Evolutionary conservation across 2,888 invertebrate species (phyloP).

Genomic region (Ephialtes manifestator): DNA sequence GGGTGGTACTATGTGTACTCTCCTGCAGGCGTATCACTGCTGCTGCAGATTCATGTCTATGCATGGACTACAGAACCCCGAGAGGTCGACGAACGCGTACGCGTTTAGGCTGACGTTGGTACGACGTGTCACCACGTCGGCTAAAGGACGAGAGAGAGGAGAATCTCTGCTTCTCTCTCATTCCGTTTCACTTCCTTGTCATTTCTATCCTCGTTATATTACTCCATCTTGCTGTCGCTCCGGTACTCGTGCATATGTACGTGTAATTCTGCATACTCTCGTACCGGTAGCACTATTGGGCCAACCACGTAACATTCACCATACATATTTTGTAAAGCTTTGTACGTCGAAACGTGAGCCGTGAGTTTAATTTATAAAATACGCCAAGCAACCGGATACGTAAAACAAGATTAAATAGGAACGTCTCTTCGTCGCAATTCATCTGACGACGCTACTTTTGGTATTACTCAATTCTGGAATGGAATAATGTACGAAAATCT

Average conservation of each 20-base stretch:
- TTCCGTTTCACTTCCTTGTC: slow-evolving; percentile 18
- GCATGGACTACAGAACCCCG: slow-evolving; percentile 28
- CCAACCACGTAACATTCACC: neutral
- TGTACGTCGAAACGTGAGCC: neutral
- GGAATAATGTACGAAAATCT: too few species aligned
- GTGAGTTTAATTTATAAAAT: slow-evolving; percentile 10
- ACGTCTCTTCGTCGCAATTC: too few species aligned
- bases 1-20: neutral
- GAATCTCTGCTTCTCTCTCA: slow-evolving; percentile 10
- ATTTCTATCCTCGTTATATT: slow-evolving; percentile 12
- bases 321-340: neutral
- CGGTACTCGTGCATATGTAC: slow-evolving; percentile 2
- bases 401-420: slow-evolving; percentile 9
- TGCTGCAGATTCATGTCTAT: slow-evolving; percentile 32
- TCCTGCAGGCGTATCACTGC: slow-evolving; percentile 21
- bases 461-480: too few species aligned
- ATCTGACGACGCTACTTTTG: too few species aligned
- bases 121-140: slow-evolving; percentile 54
- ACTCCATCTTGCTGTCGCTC: slow-evolving; percentile 16
- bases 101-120: slow-evolving; percentile 58
- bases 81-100: slow-evolving; percentile 51
- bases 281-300: slow-evolving; percentile 7
- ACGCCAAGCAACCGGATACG: neutral
- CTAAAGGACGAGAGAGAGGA: slow-evolving; percentile 19
- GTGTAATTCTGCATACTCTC: slow-evolving; percentile 22